phyloP scores from a whole-genome alignment of 2,797 vertebrate species.

The Dermochelys coriacea region DNA sequence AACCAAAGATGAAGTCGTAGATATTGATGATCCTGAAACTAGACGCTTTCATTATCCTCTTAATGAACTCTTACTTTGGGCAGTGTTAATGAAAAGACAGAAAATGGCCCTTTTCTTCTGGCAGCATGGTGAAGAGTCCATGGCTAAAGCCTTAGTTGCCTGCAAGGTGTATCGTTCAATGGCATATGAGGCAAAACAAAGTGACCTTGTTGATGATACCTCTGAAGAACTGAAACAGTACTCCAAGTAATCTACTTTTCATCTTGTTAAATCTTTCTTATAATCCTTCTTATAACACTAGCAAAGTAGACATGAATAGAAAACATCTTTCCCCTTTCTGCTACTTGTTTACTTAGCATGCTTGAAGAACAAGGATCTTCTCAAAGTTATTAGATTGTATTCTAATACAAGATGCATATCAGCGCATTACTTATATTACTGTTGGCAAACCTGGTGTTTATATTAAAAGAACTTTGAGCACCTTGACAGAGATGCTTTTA shows the following conservation, averaged over 20 bases:
- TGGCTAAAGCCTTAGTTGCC: slow-evolving; percentile 98
- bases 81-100: slow-evolving; percentile 98
- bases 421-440: neutral
- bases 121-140: slow-evolving; percentile 98
- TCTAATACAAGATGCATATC: neutral
- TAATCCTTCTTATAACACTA: fast-evolving
- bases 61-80: slow-evolving; percentile 97
- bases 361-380: neutral
- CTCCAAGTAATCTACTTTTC: slow-evolving; percentile 87
- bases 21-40: slow-evolving; percentile 98
- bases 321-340: neutral
- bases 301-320: fast-evolving
- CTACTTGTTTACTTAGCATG: fast-evolving
- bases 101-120: slow-evolving; percentile 99
- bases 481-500: neutral
- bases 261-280: neutral
- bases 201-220: slow-evolving; percentile 97
- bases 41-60: slow-evolving; percentile 96
- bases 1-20: slow-evolving; percentile 97
- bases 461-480: neutral
- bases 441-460: neutral
- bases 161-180: slow-evolving; percentile 97
- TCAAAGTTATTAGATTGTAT: neutral
- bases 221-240: slow-evolving; percentile 97
- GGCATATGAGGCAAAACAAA: slow-evolving; percentile 98